A percentile compares a stretch with the other conserved stretches of the same genome.
These are phyloP conservation scores for Antheraea assamensis DNA, from an alignment of 2,888 invertebrate species.

Conservation along the genomic window DNA sequence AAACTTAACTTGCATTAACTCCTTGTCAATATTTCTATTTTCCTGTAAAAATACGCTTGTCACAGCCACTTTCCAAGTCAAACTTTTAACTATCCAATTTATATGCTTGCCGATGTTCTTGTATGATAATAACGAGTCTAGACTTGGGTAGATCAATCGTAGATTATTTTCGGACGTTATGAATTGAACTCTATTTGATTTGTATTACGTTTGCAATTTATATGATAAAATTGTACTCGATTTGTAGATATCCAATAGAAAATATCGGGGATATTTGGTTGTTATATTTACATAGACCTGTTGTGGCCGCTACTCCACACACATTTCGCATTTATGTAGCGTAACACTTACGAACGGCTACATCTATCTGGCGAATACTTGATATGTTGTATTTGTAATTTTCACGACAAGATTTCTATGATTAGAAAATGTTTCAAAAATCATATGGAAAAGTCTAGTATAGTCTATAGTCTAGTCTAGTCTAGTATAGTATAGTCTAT, in stretches of 20 bases:
- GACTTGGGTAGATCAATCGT: slow-evolving; percentile 31
- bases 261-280: not conserved
- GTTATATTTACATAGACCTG: no score
- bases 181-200: not conserved
- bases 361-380: no score
- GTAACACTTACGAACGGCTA: no score
- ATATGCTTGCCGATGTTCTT: slow-evolving; percentile 35
- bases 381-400: no score
- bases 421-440: no score
- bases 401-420: no score
- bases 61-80: not conserved
- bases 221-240: not conserved
- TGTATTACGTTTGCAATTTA: not conserved
- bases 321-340: no score
- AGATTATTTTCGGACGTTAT: slow-evolving; percentile 19
- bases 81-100: slow-evolving; percentile 31
- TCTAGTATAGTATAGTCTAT: no score
- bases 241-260: not conserved
- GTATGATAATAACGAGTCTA: slow-evolving; percentile 39
- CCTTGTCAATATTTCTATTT: not conserved
- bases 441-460: no score
- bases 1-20: not conserved
- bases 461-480: no score
- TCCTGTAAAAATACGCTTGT: not conserved
- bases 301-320: no score